Evolutionary conservation across 1,140 invertebrate genomes (phyloP).

Genomic region (Tetranychus urticae): DNA sequence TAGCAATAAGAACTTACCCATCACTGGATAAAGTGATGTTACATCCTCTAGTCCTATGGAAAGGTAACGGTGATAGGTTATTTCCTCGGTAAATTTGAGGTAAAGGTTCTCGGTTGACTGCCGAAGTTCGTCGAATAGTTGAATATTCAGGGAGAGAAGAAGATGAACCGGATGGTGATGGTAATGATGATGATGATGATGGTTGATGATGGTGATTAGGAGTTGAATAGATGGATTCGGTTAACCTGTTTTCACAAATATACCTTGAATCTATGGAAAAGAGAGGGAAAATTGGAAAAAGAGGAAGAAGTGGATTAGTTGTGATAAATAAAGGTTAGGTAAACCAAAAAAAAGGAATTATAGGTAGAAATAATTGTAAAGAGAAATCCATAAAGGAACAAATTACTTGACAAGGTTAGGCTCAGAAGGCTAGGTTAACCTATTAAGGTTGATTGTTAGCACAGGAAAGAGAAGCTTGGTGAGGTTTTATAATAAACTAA

Average conservation of each 20-base stretch:
- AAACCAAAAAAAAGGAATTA: too few species aligned
- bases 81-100: conserved; percentile 5
- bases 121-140: conserved; percentile 4
- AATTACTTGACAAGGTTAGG: too few species aligned
- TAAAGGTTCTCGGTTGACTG: conserved; percentile 1
- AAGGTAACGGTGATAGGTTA: conserved; percentile 16
- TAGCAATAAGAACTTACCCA: conserved; percentile 11
- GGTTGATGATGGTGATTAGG: too few species aligned
- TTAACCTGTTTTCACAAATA: background rate
- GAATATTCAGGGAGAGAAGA: conserved; percentile 34
- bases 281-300: background rate
- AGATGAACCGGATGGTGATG: conserved; percentile 30
- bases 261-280: background rate
- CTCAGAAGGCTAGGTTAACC: too few species aligned
- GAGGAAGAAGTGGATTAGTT: background rate
- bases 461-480: too few species aligned
- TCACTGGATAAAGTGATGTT: conserved; percentile 58
- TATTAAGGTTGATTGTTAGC: too few species aligned
- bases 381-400: too few species aligned
- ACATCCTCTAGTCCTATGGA: conserved; percentile 41
- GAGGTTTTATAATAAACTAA: too few species aligned
- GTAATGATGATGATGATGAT: background rate
- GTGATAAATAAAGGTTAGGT: background rate
- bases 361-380: too few species aligned
- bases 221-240: background rate